These are phyloP conservation scores for Pipistrellus pipistrellus DNA, from an alignment of 2,797 vertebrate genomes.

Conservation along the genomic window DNA sequence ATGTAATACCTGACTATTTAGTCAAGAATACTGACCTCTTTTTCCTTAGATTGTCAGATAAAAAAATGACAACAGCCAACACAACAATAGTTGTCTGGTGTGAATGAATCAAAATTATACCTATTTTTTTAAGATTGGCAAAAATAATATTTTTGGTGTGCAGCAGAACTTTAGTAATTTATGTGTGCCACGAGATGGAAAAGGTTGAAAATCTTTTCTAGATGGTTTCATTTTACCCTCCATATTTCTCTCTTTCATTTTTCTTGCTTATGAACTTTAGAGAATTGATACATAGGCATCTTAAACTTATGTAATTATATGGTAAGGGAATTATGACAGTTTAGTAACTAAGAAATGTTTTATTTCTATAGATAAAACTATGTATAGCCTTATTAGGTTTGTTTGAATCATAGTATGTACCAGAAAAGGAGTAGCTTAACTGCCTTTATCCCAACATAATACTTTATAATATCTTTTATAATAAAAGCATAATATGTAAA, in stretches of 20 bases:
- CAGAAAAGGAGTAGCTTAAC: constrained; percentile 46
- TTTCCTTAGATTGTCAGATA: background rate
- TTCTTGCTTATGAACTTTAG: constrained; percentile 41
- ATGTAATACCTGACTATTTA: background rate
- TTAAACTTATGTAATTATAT: constrained; percentile 16
- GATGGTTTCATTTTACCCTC: constrained; percentile 25
- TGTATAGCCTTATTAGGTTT: constrained; percentile 35
- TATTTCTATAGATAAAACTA: constrained; percentile 33
- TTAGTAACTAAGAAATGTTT: constrained; percentile 57
- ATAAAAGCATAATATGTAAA: too few relatives aligned
- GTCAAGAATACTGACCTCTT: background rate
- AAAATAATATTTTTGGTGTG: background rate
- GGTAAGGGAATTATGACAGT: constrained; percentile 28
- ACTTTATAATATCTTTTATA: too few relatives aligned
- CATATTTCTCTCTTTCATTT: constrained; percentile 36
- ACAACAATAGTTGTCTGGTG: background rate
- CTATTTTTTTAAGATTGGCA: background rate
- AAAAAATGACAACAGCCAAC: background rate
- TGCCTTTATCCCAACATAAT: background rate
- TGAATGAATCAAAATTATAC: background rate
- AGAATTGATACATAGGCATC: background rate
- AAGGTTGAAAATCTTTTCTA: constrained; percentile 6
- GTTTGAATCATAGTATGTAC: constrained; percentile 12
- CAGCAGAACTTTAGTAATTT: background rate
- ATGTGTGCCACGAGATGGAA: background rate